Conservation (phyloP, 2,888 invertebrate species). For the Vandiemenella viatica region DNA sequence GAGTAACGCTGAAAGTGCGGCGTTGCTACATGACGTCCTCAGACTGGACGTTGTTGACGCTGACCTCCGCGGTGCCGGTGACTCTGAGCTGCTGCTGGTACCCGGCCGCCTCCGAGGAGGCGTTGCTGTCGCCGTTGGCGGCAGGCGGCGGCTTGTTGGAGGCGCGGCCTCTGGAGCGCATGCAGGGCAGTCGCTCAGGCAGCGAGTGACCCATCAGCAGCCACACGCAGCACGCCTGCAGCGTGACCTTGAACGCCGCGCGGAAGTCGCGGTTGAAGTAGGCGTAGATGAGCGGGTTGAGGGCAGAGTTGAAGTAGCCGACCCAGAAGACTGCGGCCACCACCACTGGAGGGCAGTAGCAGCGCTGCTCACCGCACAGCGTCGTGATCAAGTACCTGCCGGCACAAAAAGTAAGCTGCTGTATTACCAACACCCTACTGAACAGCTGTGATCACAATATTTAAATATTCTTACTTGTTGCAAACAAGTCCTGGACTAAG, state of each 20-base stretch:
- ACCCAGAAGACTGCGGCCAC: constrained; percentile 92
- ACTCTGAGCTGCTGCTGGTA: background rate
- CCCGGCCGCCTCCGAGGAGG: constrained; percentile 44
- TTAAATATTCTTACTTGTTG: no score
- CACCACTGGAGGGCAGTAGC: constrained; percentile 69
- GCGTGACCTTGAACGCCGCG: constrained; percentile 81
- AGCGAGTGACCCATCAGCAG: constrained; percentile 1
- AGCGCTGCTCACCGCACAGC: constrained; percentile 52
- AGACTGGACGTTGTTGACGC: background rate
- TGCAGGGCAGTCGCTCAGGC: constrained; percentile 6
- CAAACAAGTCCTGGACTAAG: no score
- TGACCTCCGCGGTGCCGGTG: background rate
- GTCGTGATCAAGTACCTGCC: constrained; percentile 72
- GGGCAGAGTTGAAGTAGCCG: constrained; percentile 91
- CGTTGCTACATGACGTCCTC: background rate
- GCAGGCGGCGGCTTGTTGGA: constrained; percentile 18
- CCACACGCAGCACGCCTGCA: constrained; percentile 49
- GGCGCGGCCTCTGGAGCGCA: constrained; percentile 10
- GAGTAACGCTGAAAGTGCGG: no score
- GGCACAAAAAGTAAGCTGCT: constrained; percentile 26
- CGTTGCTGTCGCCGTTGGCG: constrained; percentile 31
- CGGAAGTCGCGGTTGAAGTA: constrained; percentile 96
- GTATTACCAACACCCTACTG: no score
- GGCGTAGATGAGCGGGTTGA: constrained; percentile 93
- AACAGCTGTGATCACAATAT: no score